Percentiles rank a stretch among this genome's conserved stretches.
Conservation (phyloP, 1,140 invertebrate species). For the Drosophila dunni region DNA sequence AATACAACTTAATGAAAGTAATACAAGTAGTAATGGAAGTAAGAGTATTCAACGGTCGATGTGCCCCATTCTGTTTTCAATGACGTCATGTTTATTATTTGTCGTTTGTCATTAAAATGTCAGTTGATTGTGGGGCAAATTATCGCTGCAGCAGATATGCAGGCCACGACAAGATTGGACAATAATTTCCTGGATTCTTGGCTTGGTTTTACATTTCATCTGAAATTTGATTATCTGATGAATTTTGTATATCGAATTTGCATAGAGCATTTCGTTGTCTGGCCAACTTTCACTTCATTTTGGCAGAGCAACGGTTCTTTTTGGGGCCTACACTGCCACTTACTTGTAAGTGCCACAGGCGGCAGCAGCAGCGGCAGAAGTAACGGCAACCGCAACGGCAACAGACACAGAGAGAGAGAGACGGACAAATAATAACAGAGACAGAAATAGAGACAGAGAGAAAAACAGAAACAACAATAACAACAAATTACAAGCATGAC, state of each 20-base stretch:
- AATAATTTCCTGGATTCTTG: conserved; percentile 46
- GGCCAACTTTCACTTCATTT: conserved; percentile 79
- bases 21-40: not conserved
- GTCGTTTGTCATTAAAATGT: conserved; percentile 57
- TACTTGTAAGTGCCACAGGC: conserved; percentile 25
- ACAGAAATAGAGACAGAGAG: conserved; percentile 32
- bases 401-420: conserved; percentile 25
- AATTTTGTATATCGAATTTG: conserved; percentile 68
- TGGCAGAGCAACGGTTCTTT: conserved; percentile 79
- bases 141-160: conserved; percentile 54
- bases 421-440: not conserved
- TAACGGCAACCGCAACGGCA: conserved; percentile 38
- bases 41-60: conserved; percentile 19
- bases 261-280: conserved; percentile 54
- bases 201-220: conserved; percentile 50
- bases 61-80: not conserved
- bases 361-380: not conserved
- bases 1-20: too few relatives aligned
- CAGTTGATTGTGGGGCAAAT: conserved; percentile 38
- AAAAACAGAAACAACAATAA: conserved; percentile 39
- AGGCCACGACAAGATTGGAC: conserved; percentile 48
- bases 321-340: conserved; percentile 41
- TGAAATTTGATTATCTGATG: conserved; percentile 65
- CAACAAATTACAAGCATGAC: conserved; percentile 62
- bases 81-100: conserved; percentile 29